phyloP scores from a whole-genome alignment of 2,113 vertebrate species.

The Onychostoma macrolepis region DNA sequence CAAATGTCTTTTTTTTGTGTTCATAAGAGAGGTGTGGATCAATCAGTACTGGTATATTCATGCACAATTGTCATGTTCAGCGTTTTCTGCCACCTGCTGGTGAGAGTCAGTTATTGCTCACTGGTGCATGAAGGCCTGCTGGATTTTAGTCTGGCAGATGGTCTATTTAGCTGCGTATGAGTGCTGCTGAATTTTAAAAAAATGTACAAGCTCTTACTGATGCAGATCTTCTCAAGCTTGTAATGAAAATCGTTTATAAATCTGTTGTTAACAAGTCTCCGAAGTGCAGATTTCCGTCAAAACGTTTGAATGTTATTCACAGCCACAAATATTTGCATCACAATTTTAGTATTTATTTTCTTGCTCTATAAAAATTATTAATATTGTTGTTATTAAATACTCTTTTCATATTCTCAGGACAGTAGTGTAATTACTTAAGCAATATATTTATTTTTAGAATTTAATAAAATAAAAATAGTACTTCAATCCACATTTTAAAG shows the following conservation, averaged over 20 bases:
- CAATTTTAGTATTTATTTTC: too few relatives aligned
- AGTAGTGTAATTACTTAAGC: not conserved
- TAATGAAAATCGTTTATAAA: not conserved
- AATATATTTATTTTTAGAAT: not conserved
- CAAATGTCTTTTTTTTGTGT: not conserved
- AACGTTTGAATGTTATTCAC: not conserved
- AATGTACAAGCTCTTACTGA: not conserved
- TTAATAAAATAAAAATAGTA: not conserved
- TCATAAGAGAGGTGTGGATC: not conserved
- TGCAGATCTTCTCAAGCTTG: not conserved
- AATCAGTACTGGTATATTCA: not conserved
- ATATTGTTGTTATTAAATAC: too few relatives aligned
- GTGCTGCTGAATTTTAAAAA: not conserved
- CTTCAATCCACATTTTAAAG: not conserved
- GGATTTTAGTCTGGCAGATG: not conserved
- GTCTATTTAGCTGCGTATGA: not conserved
- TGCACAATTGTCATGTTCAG: not conserved
- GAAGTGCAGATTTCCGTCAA: too few relatives aligned
- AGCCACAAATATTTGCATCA: not conserved
- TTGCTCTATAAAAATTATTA: too few relatives aligned
- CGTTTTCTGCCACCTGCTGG: constrained; percentile 48
- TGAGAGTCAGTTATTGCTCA: not conserved
- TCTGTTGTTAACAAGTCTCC: not conserved
- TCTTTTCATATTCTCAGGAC: not conserved
- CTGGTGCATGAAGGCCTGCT: not conserved